These are phyloP conservation scores for Argynnis bischoffii DNA, from an alignment of 2,888 invertebrate species.

Conservation along the genomic window DNA sequence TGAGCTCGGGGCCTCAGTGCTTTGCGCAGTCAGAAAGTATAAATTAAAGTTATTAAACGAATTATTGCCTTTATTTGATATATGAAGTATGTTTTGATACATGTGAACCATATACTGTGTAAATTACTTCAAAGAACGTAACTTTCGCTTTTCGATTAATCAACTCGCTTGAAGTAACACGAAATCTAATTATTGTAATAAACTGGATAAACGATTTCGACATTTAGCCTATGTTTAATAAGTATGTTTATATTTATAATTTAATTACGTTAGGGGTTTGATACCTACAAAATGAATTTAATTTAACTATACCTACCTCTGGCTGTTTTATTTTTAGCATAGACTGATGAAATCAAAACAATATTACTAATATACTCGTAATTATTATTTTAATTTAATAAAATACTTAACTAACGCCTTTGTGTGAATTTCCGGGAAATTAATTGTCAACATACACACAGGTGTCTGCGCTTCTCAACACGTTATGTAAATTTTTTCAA, in stretches of 20 bases:
- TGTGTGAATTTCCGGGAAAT: too few relatives aligned
- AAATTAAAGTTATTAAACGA: constrained; percentile 51
- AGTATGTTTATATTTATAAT: background rate
- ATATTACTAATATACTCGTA: too few relatives aligned
- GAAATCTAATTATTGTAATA: constrained; percentile 1
- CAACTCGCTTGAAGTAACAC: constrained; percentile 4
- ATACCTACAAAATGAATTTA: too few relatives aligned
- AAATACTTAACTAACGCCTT: too few relatives aligned
- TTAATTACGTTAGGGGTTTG: too few relatives aligned
- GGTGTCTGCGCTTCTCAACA: too few relatives aligned
- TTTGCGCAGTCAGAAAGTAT: constrained; percentile 52
- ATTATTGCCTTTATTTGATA: constrained; percentile 33
- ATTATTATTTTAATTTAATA: too few relatives aligned
- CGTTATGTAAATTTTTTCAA: background rate
- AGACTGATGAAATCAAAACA: too few relatives aligned
- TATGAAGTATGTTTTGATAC: too few relatives aligned
- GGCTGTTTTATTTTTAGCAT: too few relatives aligned
- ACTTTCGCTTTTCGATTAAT: constrained; percentile 11
- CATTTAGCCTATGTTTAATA: constrained; percentile 12
- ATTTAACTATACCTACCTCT: too few relatives aligned
- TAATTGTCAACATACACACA: too few relatives aligned
- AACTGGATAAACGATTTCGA: constrained; percentile 7
- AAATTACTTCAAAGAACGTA: background rate
- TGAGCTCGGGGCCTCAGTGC: constrained; percentile 71
- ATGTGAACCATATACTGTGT: background rate